Evolutionary conservation across 2,113 vertebrate species (phyloP), one percentile per base, ranked within the genome.

Genomic region (Entelurus aequoreus): DNA sequence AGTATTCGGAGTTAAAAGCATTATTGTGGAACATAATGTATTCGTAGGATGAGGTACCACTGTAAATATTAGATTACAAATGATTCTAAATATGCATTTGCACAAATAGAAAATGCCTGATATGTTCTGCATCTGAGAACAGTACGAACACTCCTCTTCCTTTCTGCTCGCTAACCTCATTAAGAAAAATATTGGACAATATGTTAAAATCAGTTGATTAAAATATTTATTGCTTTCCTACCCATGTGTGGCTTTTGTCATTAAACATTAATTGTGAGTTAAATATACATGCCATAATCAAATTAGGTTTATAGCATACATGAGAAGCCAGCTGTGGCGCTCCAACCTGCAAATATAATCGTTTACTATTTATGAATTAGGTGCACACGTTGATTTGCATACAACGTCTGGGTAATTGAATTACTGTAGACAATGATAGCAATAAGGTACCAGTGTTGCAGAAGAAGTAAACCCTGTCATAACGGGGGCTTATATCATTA

Each of bases 381-480:
- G 63, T 56, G 53, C 65, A 63, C n/a, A 8, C 54, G 40, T 49
- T 15, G 1, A 68, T 81, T 82, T 74, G 58, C 73, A 83, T 78
- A 66, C 73, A 80, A 52, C 16, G 68, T 35, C 63, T 37, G 62
- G 19, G 62, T 77, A 77, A 86, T 82, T 82, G 70, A 86, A 84
- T 86, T 80, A 79, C 44, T 64, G 54, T 19, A 11, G 55, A 60
- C 64, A 48, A 66, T 40, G 54, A 55, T 61, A 72, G 75, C 83
- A 57, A 44, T 65, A 60, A 65, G 54, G 48, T 44, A 71, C 60
- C 54, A 48, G 47, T 72, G 56, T 40, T 74, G 61, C 60, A 36
- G 54, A 48, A 47, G 58, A 36, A 61, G 63, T 63, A 72, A 84
- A 79, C 76, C 79, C 61, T 21, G 1, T 16, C 58, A 62, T 71